Conservation (phyloP, 1,140 invertebrate genomes). For the Anthonomus grandis region DNA sequence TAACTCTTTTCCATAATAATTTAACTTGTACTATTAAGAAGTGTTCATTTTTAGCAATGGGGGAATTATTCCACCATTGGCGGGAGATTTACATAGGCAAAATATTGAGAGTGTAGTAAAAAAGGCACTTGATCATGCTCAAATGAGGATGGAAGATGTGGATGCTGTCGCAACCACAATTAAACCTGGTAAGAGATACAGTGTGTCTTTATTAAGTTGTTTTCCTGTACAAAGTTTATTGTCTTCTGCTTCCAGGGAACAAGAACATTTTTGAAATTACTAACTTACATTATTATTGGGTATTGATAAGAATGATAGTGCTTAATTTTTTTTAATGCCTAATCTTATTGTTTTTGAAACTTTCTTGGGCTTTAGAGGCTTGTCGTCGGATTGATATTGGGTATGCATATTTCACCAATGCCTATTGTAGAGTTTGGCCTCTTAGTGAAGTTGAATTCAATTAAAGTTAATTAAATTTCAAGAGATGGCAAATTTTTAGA, state of each 20-base stretch:
- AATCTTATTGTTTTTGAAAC: too few species aligned
- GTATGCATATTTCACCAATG: too few species aligned
- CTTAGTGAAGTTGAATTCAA: too few species aligned
- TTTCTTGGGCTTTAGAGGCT: too few species aligned
- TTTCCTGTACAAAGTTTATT: conserved; percentile 7
- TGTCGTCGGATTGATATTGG: too few species aligned
- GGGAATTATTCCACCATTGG: conserved; percentile 86
- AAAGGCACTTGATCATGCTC: conserved; percentile 63
- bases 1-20: conserved; percentile 43
- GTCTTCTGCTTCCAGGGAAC: neutral
- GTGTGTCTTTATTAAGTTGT: too few species aligned
- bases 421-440: too few species aligned
- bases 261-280: conserved; percentile 13
- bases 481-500: too few species aligned
- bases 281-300: too few species aligned
- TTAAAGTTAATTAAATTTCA: too few species aligned
- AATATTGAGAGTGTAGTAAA: conserved; percentile 76
- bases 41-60: conserved; percentile 66
- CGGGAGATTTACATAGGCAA: conserved; percentile 73
- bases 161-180: conserved; percentile 90
- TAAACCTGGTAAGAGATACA: conserved; percentile 77
- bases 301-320: too few species aligned
- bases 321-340: too few species aligned
- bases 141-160: conserved; percentile 67
- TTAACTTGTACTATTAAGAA: neutral